Evolutionary conservation across 2,113 vertebrate genomes (phyloP).

Genomic region (Pyxicephalus adspersus): DNA sequence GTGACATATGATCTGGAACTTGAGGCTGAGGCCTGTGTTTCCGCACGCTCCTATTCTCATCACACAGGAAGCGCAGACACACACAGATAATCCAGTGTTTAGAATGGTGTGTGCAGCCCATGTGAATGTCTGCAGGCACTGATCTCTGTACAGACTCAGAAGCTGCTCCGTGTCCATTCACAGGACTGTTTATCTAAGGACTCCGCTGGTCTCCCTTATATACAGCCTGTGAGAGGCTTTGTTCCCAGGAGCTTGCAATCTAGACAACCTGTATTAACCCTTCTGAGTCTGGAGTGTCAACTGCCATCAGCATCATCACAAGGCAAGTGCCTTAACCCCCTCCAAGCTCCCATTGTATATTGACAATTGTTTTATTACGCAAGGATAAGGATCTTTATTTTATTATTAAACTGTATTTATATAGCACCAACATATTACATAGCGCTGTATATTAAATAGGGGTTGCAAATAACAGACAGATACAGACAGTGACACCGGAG

Average conservation of each 20-base stretch:
- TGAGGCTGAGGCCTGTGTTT: neutral
- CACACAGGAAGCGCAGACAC: constrained; percentile 23
- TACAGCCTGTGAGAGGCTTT: neutral
- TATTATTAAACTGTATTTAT: too few species aligned
- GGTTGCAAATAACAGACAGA: too few species aligned
- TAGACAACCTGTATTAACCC: neutral
- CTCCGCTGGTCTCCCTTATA: too few species aligned
- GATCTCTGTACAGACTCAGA: neutral
- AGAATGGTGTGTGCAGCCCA: neutral
- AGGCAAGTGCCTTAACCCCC: constrained; percentile 41
- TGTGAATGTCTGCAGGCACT: neutral
- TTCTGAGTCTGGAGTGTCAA: constrained; percentile 8
- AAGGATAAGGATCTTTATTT: too few species aligned
- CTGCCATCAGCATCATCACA: constrained; percentile 28
- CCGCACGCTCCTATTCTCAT: neutral
- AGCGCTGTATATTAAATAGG: too few species aligned
- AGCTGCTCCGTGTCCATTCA: neutral
- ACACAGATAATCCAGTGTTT: neutral
- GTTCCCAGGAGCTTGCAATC: constrained; percentile 40
- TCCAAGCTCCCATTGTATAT: neutral
- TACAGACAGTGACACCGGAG: too few species aligned
- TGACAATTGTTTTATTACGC: too few species aligned
- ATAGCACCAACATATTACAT: too few species aligned
- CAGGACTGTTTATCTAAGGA: neutral
- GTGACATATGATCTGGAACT: constrained; percentile 1